Percentiles rank a stretch among this genome's conserved stretches.
These are phyloP conservation scores for Ostrea denselamellosa DNA, from an alignment of 1,140 invertebrate genomes.

Conservation along the genomic window DNA sequence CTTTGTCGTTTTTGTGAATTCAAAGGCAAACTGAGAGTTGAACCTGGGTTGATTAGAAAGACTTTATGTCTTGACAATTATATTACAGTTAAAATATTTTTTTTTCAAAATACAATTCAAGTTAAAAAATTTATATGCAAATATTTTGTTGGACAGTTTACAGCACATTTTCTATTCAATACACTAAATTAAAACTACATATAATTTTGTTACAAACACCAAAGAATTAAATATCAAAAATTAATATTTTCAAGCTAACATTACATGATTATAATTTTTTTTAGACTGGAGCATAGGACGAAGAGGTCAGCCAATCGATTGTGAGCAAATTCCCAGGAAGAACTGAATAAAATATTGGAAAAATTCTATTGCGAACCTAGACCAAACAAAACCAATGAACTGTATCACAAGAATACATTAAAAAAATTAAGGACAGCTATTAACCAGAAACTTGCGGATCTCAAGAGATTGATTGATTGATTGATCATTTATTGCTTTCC, in stretches of 20 bases:
- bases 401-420: constrained; percentile 35
- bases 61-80: too few species aligned
- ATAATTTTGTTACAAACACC: neutral
- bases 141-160: too few species aligned
- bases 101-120: too few species aligned
- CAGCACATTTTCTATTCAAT: too few species aligned
- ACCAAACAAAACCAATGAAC: neutral
- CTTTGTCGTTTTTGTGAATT: too few species aligned
- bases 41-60: too few species aligned
- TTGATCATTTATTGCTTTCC: too few species aligned
- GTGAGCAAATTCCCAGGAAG: neutral
- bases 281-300: constrained; percentile 35
- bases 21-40: too few species aligned
- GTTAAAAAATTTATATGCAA: neutral
- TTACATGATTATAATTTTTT: constrained; percentile 2
- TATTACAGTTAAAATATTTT: too few species aligned
- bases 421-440: constrained; percentile 17
- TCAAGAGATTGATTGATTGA: constrained; percentile 33
- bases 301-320: neutral
- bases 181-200: neutral
- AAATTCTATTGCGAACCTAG: constrained; percentile 36
- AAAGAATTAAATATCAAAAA: neutral
- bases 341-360: neutral
- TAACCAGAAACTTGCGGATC: neutral
- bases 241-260: too few species aligned